A percentile compares a stretch with the other conserved stretches of the same genome.
phyloP scores from a whole-genome alignment of 2,113 vertebrate genomes.

The Andinoacara biseriatus region DNA sequence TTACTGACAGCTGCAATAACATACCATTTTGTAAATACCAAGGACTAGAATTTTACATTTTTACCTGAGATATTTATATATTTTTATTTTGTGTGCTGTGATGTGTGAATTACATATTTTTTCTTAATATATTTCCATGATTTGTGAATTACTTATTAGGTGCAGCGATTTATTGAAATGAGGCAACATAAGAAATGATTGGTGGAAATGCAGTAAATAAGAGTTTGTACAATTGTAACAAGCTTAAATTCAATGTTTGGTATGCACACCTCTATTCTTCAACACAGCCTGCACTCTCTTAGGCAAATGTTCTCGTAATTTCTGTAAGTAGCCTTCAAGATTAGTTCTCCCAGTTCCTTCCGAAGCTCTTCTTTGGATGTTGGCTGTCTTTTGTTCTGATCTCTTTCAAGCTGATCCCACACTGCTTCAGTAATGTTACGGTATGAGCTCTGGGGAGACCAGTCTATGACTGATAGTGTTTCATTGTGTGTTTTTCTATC shows the following conservation, averaged over 20 bases:
- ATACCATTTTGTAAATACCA: too few relatives aligned
- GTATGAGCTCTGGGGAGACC: neutral
- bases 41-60: too few relatives aligned
- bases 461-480: neutral
- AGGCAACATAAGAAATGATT: neutral
- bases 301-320: fast-evolving
- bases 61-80: too few relatives aligned
- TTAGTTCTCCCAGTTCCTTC: neutral
- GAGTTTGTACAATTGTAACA: neutral
- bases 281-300: neutral
- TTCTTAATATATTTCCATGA: too few relatives aligned
- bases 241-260: neutral
- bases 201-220: neutral
- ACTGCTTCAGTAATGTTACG: neutral
- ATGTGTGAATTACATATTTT: too few relatives aligned
- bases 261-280: neutral
- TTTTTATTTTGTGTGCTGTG: too few relatives aligned
- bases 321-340: neutral
- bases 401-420: neutral
- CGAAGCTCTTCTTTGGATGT: neutral
- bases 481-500: neutral
- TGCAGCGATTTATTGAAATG: neutral
- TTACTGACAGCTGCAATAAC: too few relatives aligned
- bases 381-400: neutral
- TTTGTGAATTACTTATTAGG: too few relatives aligned